phyloP scores from a whole-genome alignment of 1,140 invertebrate genomes.

The Drosophila kepulauana region DNA sequence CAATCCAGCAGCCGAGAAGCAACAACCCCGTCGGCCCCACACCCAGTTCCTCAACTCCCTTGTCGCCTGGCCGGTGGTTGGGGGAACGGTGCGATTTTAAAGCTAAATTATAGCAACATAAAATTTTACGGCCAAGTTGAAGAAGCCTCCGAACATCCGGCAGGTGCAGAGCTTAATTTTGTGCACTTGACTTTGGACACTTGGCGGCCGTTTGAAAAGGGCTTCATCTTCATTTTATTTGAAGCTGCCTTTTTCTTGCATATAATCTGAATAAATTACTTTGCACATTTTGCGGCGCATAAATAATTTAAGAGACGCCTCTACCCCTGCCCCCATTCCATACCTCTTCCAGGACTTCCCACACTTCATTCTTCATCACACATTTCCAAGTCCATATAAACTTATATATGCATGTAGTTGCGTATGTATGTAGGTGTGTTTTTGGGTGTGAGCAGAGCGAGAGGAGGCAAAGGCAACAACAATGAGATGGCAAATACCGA shows the following conservation, averaged over 20 bases:
- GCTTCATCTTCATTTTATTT: conserved; percentile 68
- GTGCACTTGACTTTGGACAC: conserved; percentile 78
- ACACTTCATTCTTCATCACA: conserved; percentile 24
- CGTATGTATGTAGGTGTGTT: background rate
- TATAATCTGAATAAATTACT: conserved; percentile 82
- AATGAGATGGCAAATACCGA: conserved; percentile 76
- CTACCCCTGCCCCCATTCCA: background rate
- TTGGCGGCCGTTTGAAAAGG: conserved; percentile 71
- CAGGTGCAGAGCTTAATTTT: conserved; percentile 79
- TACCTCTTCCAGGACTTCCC: background rate
- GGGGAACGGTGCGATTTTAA: conserved; percentile 65
- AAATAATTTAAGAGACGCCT: conserved; percentile 69
- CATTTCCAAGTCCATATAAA: conserved; percentile 23
- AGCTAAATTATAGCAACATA: conserved; percentile 77
- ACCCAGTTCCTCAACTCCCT: background rate
- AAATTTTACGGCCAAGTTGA: conserved; percentile 72
- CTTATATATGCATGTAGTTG: background rate
- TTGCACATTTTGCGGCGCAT: conserved; percentile 81
- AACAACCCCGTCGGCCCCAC: conserved; percentile 5
- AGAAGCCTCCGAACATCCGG: conserved; percentile 38
- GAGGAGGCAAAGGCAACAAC: conserved; percentile 37
- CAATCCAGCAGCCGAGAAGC: background rate
- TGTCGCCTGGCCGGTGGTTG: background rate
- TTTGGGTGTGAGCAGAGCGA: background rate
- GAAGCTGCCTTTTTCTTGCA: conserved; percentile 69